Evolutionary conservation across 2,113 vertebrate species (phyloP).

Genomic region (Elaphurus davidianus): DNA sequence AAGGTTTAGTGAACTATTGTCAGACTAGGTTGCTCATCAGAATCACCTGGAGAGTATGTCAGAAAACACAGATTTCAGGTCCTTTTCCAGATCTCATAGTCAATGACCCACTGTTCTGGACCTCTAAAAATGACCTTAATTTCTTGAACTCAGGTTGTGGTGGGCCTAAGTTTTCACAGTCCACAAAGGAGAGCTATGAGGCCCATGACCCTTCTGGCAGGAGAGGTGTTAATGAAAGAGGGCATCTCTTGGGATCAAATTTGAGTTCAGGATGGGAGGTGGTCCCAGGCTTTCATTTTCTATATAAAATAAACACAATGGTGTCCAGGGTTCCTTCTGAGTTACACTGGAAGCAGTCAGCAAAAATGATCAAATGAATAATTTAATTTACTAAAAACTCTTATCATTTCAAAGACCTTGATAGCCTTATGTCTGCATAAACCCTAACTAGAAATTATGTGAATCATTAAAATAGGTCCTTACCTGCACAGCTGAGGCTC

Average conservation of each 20-base stretch:
- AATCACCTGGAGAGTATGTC: neutral
- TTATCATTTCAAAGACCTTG: neutral
- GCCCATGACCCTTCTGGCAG: neutral
- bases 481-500: neutral
- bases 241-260: neutral
- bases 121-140: neutral
- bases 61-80: neutral
- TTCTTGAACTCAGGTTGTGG: neutral
- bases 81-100: neutral
- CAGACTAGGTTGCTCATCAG: neutral
- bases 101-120: neutral
- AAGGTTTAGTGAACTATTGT: neutral
- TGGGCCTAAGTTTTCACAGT: neutral
- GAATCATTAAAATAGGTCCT: neutral
- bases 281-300: neutral
- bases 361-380: neutral
- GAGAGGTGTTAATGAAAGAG: neutral
- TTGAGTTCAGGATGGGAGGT: neutral
- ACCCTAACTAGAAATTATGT: neutral
- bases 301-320: neutral
- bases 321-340: neutral
- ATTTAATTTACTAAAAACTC: neutral
- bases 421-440: neutral
- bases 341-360: neutral
- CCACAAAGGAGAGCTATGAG: neutral